Conservation (phyloP, 2,888 invertebrate species). For the Ormyrus rosae region DNA sequence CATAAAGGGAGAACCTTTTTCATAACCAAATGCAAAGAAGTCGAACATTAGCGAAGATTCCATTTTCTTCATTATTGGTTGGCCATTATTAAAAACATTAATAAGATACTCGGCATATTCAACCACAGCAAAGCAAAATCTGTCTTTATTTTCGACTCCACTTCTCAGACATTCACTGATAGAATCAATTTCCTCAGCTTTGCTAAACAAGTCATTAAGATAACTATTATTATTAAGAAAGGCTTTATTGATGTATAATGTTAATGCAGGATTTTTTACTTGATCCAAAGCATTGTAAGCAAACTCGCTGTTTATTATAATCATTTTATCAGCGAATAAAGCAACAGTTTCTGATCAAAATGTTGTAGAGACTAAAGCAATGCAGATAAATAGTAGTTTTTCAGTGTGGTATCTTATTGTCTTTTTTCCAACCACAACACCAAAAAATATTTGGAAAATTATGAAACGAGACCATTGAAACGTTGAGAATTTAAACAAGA, state of each 20-base stretch:
- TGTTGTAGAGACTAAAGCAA: background rate
- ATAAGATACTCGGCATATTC: background rate
- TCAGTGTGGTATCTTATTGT: background rate
- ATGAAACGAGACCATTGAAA: background rate
- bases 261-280: background rate
- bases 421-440: background rate
- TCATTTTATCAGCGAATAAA: background rate
- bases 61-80: background rate
- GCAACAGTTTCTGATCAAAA: background rate
- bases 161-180: background rate
- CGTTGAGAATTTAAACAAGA: background rate
- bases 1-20: background rate
- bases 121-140: background rate
- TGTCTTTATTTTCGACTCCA: background rate
- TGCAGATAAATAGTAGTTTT: background rate
- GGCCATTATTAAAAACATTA: background rate
- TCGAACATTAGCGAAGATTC: background rate
- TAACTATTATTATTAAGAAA: too few relatives aligned
- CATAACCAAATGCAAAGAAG: background rate
- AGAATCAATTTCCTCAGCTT: background rate
- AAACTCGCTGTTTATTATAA: background rate
- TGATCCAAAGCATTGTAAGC: background rate
- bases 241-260: background rate
- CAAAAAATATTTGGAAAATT: background rate
- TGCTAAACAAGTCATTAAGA: background rate